Percentiles rank a stretch among this genome's conserved stretches.
phyloP scores from a whole-genome alignment of 2,888 invertebrate species.

The Thymelicus lineola region DNA sequence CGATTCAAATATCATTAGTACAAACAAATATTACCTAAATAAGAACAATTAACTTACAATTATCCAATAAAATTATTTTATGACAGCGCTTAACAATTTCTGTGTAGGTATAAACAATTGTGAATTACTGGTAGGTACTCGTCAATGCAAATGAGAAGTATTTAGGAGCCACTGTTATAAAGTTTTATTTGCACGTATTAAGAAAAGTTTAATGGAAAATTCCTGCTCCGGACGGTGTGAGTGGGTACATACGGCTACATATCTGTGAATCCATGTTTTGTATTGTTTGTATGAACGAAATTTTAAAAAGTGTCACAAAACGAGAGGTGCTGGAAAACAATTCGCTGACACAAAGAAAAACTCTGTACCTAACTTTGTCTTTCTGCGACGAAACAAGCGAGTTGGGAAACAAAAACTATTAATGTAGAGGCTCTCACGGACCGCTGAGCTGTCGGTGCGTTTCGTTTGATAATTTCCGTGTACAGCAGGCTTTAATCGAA shows the following conservation, averaged over 20 bases:
- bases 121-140: too few species aligned
- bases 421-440: constrained; percentile 77
- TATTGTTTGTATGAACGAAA: constrained; percentile 27
- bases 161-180: not conserved
- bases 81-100: not conserved
- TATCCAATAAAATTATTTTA: not conserved
- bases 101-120: too few species aligned
- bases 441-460: constrained; percentile 79
- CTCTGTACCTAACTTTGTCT: constrained; percentile 53
- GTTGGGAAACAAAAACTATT: constrained; percentile 80
- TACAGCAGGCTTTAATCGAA: constrained; percentile 82
- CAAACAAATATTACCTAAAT: constrained; percentile 20
- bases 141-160: too few species aligned
- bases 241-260: constrained; percentile 6
- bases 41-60: constrained; percentile 13
- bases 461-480: constrained; percentile 83
- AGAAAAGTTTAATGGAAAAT: constrained; percentile 21
- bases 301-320: constrained; percentile 54
- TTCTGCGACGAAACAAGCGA: constrained; percentile 68
- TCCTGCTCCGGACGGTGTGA: constrained; percentile 15
- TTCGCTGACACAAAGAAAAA: constrained; percentile 55
- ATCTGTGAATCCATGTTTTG: constrained; percentile 30
- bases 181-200: constrained; percentile 6
- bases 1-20: constrained; percentile 34
- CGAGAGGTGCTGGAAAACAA: constrained; percentile 64